These are phyloP conservation scores for Cremastobaeus sp. DNA, from an alignment of 2,888 invertebrate species.

Conservation along the genomic window DNA sequence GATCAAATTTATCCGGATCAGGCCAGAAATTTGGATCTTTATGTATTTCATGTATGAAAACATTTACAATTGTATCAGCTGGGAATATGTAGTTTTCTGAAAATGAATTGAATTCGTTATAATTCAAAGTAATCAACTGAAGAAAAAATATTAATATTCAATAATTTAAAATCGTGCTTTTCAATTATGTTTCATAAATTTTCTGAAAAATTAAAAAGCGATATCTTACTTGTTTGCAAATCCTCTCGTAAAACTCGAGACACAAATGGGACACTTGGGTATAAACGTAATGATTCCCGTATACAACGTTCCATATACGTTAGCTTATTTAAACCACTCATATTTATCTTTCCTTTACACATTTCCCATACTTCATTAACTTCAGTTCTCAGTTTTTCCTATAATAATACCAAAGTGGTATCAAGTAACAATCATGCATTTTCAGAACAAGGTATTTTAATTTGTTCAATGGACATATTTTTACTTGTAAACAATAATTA, in stretches of 20 bases:
- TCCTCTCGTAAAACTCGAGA: slow-evolving; percentile 22
- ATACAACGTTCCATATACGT: slow-evolving; percentile 33
- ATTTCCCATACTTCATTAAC: slow-evolving; percentile 26
- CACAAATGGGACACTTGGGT: slow-evolving; percentile 9
- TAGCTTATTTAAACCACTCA: slow-evolving; percentile 19
- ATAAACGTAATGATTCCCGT: slow-evolving; percentile 31
- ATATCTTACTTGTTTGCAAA: not conserved
- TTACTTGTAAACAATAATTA: not conserved
- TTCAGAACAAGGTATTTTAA: not conserved
- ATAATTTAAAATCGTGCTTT: no score
- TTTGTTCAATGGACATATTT: not conserved
- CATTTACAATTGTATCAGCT: slow-evolving; percentile 62
- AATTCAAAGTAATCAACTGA: no score
- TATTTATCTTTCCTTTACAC: slow-evolving; percentile 22
- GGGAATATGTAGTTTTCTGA: not conserved
- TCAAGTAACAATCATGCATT: not conserved
- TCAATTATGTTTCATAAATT: not conserved
- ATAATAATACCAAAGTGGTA: not conserved
- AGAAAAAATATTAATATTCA: no score
- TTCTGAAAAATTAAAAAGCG: not conserved
- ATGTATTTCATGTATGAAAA: slow-evolving; percentile 82
- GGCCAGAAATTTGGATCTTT: slow-evolving; percentile 82
- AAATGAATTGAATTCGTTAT: no score
- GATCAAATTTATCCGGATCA: slow-evolving; percentile 83
- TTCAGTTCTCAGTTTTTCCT: slow-evolving; percentile 31